Evolutionary conservation across 2,113 vertebrate genomes (phyloP).

Genomic region (Corythornis madagascariensis): DNA sequence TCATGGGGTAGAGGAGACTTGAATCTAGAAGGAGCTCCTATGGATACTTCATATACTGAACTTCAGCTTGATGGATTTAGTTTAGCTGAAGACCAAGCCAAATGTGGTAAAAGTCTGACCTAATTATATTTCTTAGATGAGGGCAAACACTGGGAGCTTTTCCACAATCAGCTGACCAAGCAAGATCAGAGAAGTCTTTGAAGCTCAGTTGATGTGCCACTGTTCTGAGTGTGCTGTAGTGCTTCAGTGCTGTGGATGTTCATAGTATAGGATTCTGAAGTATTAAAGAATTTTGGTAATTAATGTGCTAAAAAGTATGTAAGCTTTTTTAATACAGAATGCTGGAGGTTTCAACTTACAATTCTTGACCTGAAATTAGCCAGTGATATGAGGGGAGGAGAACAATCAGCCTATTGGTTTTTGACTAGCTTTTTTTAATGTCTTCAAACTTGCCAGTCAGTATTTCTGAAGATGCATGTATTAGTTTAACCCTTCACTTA

Average conservation of each 20-base stretch:
- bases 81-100: neutral
- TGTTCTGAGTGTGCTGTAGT: neutral
- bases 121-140: neutral
- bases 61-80: neutral
- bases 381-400: too few species aligned
- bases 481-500: neutral
- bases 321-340: neutral
- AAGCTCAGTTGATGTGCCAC: neutral
- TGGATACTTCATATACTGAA: neutral
- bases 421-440: neutral
- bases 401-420: neutral
- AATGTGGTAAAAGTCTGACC: neutral
- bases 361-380: neutral
- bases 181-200: neutral
- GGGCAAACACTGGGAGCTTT: neutral
- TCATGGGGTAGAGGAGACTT: neutral
- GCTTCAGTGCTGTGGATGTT: neutral
- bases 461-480: neutral
- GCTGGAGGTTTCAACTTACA: neutral
- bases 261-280: neutral
- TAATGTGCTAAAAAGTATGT: neutral
- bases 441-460: neutral
- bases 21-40: neutral
- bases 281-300: neutral
- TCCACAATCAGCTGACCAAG: neutral